These are phyloP conservation scores for Oligia latruncula DNA, from an alignment of 2,888 invertebrate species.

Conservation along the genomic window DNA sequence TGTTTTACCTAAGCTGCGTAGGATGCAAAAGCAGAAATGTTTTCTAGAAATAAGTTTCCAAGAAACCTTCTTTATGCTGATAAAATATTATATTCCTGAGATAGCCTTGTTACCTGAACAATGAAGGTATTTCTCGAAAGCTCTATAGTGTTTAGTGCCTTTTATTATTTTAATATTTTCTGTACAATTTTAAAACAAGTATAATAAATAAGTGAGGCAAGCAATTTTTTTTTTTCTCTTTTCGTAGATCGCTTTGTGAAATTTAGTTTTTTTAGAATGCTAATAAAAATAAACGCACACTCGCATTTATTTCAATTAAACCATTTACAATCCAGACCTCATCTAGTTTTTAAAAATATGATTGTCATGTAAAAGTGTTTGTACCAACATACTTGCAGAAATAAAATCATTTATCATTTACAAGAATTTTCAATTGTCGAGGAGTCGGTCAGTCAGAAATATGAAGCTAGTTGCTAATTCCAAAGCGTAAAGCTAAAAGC, in stretches of 20 bases:
- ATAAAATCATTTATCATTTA: too few relatives aligned
- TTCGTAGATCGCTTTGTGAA: neutral
- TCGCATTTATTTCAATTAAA: too few relatives aligned
- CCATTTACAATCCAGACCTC: too few relatives aligned
- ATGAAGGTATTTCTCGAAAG: slow-evolving; percentile 11
- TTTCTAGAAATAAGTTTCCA: slow-evolving; percentile 27
- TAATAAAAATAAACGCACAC: neutral
- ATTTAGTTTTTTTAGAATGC: neutral
- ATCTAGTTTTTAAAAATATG: too few relatives aligned
- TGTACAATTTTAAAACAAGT: neutral
- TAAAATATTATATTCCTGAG: slow-evolving; percentile 35
- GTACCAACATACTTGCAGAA: too few relatives aligned
- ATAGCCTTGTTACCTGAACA: slow-evolving; percentile 11
- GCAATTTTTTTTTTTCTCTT: neutral
- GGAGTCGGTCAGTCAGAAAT: too few relatives aligned
- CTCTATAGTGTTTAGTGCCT: slow-evolving; percentile 1
- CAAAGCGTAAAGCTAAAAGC: neutral
- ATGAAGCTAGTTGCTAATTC: too few relatives aligned
- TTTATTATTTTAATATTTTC: neutral
- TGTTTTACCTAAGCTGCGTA: slow-evolving; percentile 23
- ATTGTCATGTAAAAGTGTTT: too few relatives aligned
- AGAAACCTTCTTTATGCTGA: neutral
- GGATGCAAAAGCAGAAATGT: neutral
- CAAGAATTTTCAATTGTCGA: too few relatives aligned
- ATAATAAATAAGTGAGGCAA: neutral